Evolutionary conservation across 2,797 vertebrate species (phyloP).

Genomic region (Sylvilagus floridanus): DNA sequence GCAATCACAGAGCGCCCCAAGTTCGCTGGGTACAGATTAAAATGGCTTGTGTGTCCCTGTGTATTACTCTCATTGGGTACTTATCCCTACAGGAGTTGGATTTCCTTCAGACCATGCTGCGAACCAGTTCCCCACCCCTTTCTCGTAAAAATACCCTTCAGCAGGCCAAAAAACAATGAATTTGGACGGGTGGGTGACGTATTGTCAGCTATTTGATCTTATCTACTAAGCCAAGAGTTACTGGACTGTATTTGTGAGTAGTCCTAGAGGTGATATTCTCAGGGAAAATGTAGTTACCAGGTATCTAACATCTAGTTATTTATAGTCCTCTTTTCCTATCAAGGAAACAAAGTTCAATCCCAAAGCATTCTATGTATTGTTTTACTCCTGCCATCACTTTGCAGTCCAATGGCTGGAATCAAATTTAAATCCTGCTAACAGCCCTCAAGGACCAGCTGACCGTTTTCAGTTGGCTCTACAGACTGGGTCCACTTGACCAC

Average conservation of each 20-base stretch:
- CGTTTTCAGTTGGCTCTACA: constrained; percentile 45
- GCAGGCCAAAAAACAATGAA: neutral
- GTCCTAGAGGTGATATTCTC: constrained; percentile 72
- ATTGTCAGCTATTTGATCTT: neutral
- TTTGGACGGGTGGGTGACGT: neutral
- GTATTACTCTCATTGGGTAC: constrained; percentile 29
- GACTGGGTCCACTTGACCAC: neutral
- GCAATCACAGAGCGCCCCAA: constrained; percentile 83
- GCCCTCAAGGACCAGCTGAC: constrained; percentile 49
- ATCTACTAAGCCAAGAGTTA: neutral
- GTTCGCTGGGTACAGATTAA: constrained; percentile 57
- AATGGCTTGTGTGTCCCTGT: constrained; percentile 84
- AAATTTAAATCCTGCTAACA: constrained; percentile 44
- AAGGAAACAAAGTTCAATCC: constrained; percentile 14
- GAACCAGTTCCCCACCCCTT: neutral
- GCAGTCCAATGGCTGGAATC: constrained; percentile 25
- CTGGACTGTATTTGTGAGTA: constrained; percentile 64
- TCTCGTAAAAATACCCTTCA: neutral
- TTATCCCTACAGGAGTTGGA: constrained; percentile 50
- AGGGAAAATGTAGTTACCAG: neutral
- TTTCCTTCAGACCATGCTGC: constrained; percentile 13
- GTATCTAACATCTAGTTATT: neutral
- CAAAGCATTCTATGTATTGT: constrained; percentile 18
- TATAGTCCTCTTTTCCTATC: neutral
- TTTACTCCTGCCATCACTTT: constrained; percentile 32